phyloP scores from a whole-genome alignment of 2,797 vertebrate species.

The Mus caroli region DNA sequence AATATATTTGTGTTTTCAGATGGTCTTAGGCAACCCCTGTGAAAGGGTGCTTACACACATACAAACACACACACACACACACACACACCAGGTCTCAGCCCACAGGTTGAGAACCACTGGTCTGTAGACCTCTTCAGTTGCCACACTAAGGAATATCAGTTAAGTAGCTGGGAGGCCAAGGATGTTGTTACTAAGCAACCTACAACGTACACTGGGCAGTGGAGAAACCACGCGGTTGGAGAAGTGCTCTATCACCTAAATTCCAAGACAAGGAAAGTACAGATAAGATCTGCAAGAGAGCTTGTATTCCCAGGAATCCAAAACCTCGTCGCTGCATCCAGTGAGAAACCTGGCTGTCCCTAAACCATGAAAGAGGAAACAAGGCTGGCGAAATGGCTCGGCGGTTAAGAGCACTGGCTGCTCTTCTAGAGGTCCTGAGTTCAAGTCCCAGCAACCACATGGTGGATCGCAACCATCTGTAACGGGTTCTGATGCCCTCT shows the following conservation, averaged over 20 bases:
- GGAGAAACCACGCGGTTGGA: not conserved
- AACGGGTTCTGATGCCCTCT: too few species aligned
- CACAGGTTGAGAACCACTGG: not conserved
- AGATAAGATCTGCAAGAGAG: not conserved
- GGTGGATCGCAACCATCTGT: too few species aligned
- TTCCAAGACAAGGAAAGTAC: not conserved
- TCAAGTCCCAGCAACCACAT: too few species aligned
- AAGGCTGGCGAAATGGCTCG: too few species aligned
- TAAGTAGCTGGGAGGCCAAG: not conserved
- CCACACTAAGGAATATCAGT: not conserved
- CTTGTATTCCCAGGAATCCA: not conserved
- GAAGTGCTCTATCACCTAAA: not conserved
- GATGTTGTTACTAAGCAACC: too few species aligned
- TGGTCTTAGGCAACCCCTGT: not conserved
- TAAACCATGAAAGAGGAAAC: not conserved
- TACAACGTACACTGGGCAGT: accelerated
- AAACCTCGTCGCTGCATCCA: not conserved
- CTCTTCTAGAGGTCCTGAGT: too few species aligned
- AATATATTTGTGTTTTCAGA: not conserved
- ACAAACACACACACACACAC: too few species aligned
- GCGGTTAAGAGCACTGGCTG: too few species aligned
- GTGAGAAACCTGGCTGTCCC: not conserved
- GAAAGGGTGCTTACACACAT: not conserved
- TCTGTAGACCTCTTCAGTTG: not conserved
- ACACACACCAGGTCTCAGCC: not conserved